Evolutionary conservation across 2,888 invertebrate genomes (phyloP), one percentile per base, ranked within the genome.

Genomic region (Athripsodes cinereus): DNA sequence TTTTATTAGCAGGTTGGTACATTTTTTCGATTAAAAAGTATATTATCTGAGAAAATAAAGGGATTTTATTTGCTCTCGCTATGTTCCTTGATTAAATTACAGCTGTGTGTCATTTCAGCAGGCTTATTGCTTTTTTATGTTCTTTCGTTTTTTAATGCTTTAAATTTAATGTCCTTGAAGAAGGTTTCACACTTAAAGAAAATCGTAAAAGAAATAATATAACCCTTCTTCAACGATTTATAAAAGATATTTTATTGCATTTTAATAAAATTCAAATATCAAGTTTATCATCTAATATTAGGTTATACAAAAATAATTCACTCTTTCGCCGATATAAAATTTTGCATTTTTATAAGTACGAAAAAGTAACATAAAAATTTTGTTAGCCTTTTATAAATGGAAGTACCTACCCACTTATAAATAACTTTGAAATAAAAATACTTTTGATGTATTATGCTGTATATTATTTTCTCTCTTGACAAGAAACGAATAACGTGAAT

Each of bases 41-140:
- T 40, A 60, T 62, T 60, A 62, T 58, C 57, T 60, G 22, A 31
- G 55, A 56, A 56, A 52, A 55, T 52, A 51, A 46, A 53, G 50
- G 53, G 46, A 46, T 62, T 62, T 60, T 60, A 60, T 62, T 60
- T 55, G 51, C 48, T 53, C 52, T 48, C 53, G 61, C 55, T 52
- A 55, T 58, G 55, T 58, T 58, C 51, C 57, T 58, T 60, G 54
- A 62, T 60, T 60, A 59, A 62, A 62, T 62, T 62, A 56, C 50
- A 51, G 31, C 58, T 51, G 22, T 57, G 31, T 53, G 54, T 56
- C 40, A 52, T 59, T 55, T 55, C 20, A 55, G 44, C 8, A 55
- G 26, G 55, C 44, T 52, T 53, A 55, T 52, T 49, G 22, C 48
- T 21, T 55, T 47, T 54, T 50, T 53, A 47, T 31, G 46, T 19